A percentile compares a stretch with the other conserved stretches of the same genome.
Conservation (phyloP, 2,888 invertebrate genomes). For the Apotomis turbidana region DNA sequence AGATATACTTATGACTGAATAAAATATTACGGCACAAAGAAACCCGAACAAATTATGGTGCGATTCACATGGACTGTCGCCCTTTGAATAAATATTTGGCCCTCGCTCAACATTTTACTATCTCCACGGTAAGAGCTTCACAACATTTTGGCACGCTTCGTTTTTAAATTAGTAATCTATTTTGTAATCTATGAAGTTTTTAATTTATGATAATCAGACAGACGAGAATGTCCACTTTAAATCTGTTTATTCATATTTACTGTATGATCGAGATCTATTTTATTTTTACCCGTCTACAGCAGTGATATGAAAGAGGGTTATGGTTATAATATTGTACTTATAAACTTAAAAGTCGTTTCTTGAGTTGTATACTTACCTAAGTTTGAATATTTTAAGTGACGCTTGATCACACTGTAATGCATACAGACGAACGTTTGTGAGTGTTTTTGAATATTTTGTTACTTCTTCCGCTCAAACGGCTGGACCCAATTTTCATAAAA, state of each 20-base stretch:
- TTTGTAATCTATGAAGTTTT: conserved; percentile 24
- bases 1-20: conserved; percentile 49
- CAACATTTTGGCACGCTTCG: conserved; percentile 31
- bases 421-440: too few relatives aligned
- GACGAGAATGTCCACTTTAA: conserved; percentile 10
- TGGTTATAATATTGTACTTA: too few relatives aligned
- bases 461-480: too few relatives aligned
- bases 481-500: too few relatives aligned
- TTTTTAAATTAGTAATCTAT: conserved; percentile 13
- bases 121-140: conserved; percentile 27
- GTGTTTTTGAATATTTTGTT: too few relatives aligned
- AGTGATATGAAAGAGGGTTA: too few relatives aligned
- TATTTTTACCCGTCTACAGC: too few relatives aligned
- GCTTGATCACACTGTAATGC: too few relatives aligned
- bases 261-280: too few relatives aligned
- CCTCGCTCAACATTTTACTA: conserved; percentile 40
- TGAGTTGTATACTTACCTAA: too few relatives aligned
- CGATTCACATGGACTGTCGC: conserved; percentile 37
- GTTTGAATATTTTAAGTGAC: too few relatives aligned
- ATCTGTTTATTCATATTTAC: neutral
- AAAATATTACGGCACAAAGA: conserved; percentile 29
- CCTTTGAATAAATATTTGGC: conserved; percentile 41
- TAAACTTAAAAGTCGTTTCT: too few relatives aligned
- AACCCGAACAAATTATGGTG: conserved; percentile 33
- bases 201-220: conserved; percentile 33